Evolutionary conservation across 30 jellyfish, hydroid and myxozoan species (phyloP).

Genomic region (Aurelia coerulea): DNA sequence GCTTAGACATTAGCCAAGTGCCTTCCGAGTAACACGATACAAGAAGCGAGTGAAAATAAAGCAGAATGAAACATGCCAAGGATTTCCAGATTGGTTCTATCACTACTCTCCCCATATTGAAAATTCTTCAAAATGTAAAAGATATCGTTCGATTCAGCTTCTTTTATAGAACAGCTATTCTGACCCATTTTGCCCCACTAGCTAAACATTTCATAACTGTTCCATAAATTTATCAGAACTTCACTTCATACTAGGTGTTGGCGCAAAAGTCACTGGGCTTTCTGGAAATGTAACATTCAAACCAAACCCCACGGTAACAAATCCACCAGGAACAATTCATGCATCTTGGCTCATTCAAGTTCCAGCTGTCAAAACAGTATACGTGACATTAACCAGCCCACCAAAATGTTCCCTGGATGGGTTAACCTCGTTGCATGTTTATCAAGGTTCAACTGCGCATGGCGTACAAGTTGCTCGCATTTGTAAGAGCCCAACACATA

Average conservation of each 20-base stretch:
- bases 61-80: too few relatives aligned
- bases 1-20: too few relatives aligned
- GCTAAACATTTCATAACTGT: too few relatives aligned
- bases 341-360: constrained; percentile 60
- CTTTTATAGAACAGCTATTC: too few relatives aligned
- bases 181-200: too few relatives aligned
- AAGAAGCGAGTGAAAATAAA: too few relatives aligned
- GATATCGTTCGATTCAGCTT: too few relatives aligned
- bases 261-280: constrained; percentile 15
- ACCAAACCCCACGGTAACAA: neutral
- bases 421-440: constrained; percentile 28
- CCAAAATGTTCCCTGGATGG: constrained; percentile 57
- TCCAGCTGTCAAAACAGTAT: constrained; percentile 39
- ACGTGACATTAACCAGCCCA: constrained; percentile 38
- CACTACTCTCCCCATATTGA: too few relatives aligned
- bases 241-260: constrained; percentile 25
- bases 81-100: too few relatives aligned
- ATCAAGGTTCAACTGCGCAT: constrained; percentile 50
- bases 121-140: too few relatives aligned
- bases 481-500: constrained; percentile 16
- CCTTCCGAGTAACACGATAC: too few relatives aligned
- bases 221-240: neutral
- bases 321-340: neutral
- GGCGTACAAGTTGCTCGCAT: constrained; percentile 27
- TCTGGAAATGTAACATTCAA: constrained; percentile 44